Conservation (phyloP, 1,140 invertebrate genomes). For the Drosophila subobscura region DNA sequence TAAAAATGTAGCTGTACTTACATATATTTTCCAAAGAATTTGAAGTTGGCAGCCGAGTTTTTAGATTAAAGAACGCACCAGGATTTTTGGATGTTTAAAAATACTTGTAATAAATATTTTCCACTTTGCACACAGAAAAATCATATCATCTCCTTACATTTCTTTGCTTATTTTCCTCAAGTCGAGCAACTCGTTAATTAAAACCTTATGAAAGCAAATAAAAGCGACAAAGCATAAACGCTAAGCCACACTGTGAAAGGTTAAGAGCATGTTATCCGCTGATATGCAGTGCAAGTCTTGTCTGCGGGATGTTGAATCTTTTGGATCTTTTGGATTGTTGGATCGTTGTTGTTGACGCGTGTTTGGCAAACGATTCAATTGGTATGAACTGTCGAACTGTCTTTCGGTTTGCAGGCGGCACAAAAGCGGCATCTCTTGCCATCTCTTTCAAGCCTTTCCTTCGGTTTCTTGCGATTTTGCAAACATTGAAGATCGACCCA, state of each 20-base stretch:
- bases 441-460: constrained; percentile 17
- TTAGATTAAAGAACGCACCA: no score
- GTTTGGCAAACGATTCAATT: constrained; percentile 73
- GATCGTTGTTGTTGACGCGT: constrained; percentile 55
- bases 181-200: no score
- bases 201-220: constrained; percentile 1
- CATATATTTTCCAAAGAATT: no score
- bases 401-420: constrained; percentile 20
- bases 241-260: constrained; percentile 11
- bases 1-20: no score
- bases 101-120: no score
- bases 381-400: constrained; percentile 69
- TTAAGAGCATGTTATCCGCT: constrained; percentile 36
- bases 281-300: constrained; percentile 34
- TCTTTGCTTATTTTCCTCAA: no score
- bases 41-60: no score
- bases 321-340: constrained; percentile 24
- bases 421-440: constrained; percentile 25
- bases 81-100: no score
- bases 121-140: no score
- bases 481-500: constrained; percentile 68
- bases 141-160: no score
- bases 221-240: constrained; percentile 12
- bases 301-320: constrained; percentile 2
- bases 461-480: constrained; percentile 51